Conservation (phyloP, 2,113 vertebrate genomes). For the Anarhynchus alexandrinus region DNA sequence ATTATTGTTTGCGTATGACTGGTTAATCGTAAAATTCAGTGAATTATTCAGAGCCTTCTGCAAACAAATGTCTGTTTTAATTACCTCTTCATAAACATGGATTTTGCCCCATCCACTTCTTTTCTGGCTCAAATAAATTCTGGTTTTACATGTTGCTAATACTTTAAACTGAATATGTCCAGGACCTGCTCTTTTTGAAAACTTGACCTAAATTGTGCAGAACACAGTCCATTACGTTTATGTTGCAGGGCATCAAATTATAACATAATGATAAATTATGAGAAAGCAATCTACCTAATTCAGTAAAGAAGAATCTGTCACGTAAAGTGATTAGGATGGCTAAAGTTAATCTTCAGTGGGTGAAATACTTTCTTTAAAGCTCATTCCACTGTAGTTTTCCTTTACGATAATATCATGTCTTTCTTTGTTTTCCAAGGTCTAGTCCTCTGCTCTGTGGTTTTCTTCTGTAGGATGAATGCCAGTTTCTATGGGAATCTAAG, state of each 20-base stretch:
- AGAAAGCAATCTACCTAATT: neutral
- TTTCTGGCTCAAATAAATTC: neutral
- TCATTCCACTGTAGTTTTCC: neutral
- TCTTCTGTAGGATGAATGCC: neutral
- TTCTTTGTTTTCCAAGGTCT: neutral
- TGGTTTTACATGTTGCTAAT: neutral
- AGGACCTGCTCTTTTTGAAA: neutral
- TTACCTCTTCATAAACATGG: neutral
- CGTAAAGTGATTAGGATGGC: neutral
- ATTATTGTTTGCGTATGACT: neutral
- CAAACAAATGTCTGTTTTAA: neutral
- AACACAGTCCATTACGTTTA: neutral
- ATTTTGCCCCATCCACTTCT: fast-evolving
- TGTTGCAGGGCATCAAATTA: neutral
- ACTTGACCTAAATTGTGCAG: neutral
- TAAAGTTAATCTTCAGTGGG: neutral
- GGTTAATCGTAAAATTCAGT: neutral
- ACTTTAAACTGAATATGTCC: neutral
- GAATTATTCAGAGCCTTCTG: neutral
- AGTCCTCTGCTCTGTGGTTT: neutral
- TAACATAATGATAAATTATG: neutral
- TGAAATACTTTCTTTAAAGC: neutral
- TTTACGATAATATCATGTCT: neutral
- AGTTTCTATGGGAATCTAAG: neutral
- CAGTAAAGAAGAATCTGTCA: neutral